Evolutionary conservation across 2,888 invertebrate species (phyloP).

Genomic region (Neoitamus cyanurus): DNA sequence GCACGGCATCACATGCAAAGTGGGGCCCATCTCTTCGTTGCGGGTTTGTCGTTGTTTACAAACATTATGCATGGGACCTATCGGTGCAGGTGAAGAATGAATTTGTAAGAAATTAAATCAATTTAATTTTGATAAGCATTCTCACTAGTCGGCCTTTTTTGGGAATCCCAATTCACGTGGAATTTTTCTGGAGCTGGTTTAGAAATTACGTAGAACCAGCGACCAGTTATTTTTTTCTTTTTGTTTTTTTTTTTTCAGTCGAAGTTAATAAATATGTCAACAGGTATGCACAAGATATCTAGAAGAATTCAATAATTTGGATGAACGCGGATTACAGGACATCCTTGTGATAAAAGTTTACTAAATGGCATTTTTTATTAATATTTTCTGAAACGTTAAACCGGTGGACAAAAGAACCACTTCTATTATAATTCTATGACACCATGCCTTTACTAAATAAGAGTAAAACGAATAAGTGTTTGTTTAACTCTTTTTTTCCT

Average conservation of each 20-base stretch:
- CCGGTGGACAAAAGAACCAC: too few species aligned
- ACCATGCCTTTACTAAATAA: too few species aligned
- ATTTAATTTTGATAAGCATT: background rate
- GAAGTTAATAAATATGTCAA: background rate
- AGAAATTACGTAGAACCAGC: background rate
- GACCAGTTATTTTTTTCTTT: background rate
- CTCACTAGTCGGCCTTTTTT: background rate
- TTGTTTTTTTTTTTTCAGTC: background rate
- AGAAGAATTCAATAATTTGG: background rate
- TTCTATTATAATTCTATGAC: too few species aligned
- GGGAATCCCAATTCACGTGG: background rate
- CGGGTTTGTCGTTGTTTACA: background rate
- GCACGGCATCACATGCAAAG: constrained; percentile 24
- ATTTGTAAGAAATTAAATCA: background rate
- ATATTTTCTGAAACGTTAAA: too few species aligned
- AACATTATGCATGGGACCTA: background rate
- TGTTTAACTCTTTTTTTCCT: too few species aligned
- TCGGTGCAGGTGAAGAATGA: background rate
- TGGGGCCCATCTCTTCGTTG: background rate
- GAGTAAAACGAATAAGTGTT: too few species aligned
- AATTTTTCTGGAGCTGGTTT: background rate
- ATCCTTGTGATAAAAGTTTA: too few species aligned
- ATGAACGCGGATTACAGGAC: background rate
- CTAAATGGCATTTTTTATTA: too few species aligned
- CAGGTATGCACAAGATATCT: background rate